A percentile compares a stretch with the other conserved stretches of the same genome.
phyloP scores from a whole-genome alignment of 2,113 vertebrate species.

The Sebastes schlegelii region DNA sequence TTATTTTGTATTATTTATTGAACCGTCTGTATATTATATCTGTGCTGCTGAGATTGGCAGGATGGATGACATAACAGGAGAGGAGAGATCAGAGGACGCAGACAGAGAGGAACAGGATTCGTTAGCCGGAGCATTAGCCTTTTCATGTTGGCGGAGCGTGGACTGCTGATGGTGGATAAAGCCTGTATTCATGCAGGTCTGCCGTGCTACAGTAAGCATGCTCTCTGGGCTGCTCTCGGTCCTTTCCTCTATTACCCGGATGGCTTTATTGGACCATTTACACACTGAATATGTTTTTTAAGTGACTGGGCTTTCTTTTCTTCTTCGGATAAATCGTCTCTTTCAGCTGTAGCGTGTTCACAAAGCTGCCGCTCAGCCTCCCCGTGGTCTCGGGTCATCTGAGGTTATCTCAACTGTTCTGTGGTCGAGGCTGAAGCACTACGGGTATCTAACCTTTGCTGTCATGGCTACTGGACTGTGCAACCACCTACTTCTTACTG shows the following conservation, averaged over 20 bases:
- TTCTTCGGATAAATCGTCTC: background rate
- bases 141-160: constrained; percentile 1
- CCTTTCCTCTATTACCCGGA: constrained; percentile 34
- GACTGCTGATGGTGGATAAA: constrained; percentile 47
- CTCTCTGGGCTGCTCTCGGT: constrained; percentile 17
- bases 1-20: background rate
- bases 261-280: constrained; percentile 45
- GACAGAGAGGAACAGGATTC: constrained; percentile 16
- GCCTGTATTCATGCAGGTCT: constrained; percentile 41
- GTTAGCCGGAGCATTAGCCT: constrained; percentile 8
- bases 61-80: constrained; percentile 3
- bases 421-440: background rate
- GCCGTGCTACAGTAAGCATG: constrained; percentile 38
- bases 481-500: background rate
- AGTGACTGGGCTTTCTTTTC: background rate
- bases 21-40: background rate
- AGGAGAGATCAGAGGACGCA: constrained; percentile 22
- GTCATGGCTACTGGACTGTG: background rate
- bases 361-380: background rate
- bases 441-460: background rate
- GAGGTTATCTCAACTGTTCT: background rate
- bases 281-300: constrained; percentile 40
- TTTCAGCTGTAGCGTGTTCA: background rate
- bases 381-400: background rate
- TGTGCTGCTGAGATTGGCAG: constrained; percentile 6